Percentiles rank a stretch among this genome's conserved stretches.
Evolutionary conservation across 2,888 invertebrate species (phyloP).

Genomic region (Meiosimyza platycephala): DNA sequence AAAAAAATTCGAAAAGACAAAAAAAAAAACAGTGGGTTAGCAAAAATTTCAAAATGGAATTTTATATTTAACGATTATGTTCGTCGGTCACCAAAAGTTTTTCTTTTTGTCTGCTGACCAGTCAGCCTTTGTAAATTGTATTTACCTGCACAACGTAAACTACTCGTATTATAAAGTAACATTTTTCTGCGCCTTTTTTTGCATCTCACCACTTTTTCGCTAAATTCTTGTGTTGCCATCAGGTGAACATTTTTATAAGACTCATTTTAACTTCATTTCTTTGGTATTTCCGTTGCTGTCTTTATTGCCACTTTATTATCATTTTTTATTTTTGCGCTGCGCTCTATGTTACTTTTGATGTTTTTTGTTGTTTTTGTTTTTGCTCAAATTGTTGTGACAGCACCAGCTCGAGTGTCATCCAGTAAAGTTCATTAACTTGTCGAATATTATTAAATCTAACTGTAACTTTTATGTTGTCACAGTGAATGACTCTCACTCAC

Average conservation of each 20-base stretch:
- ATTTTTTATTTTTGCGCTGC: conserved; percentile 1
- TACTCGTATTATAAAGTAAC: not conserved
- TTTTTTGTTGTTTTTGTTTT: conserved; percentile 21
- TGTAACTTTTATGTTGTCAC: conserved; percentile 10
- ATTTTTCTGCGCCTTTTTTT: not conserved
- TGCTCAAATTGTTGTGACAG: conserved; percentile 1
- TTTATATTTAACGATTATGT: conserved; percentile 29
- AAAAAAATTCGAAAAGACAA: not conserved
- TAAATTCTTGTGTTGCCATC: not conserved
- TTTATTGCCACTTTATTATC: conserved; percentile 11
- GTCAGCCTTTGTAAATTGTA: conserved; percentile 17
- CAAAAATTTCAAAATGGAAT: conserved; percentile 28
- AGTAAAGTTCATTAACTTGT: conserved; percentile 38
- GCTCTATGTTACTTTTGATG: conserved; percentile 11
- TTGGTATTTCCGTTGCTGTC: conserved; percentile 16
- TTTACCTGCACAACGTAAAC: conserved; percentile 19
- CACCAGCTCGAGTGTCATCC: conserved; percentile 13
- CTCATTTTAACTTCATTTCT: conserved; percentile 24
- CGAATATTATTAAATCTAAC: conserved; percentile 36
- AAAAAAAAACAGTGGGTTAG: conserved; percentile 2
- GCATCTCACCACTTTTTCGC: not conserved
- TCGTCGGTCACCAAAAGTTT: not conserved
- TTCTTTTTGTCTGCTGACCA: not conserved
- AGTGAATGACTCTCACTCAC: not conserved
- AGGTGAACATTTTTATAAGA: not conserved